Base-by-base conservation (phyloP, 2,113 vertebrate genomes). In the Erinaceus europaeus region DNA sequence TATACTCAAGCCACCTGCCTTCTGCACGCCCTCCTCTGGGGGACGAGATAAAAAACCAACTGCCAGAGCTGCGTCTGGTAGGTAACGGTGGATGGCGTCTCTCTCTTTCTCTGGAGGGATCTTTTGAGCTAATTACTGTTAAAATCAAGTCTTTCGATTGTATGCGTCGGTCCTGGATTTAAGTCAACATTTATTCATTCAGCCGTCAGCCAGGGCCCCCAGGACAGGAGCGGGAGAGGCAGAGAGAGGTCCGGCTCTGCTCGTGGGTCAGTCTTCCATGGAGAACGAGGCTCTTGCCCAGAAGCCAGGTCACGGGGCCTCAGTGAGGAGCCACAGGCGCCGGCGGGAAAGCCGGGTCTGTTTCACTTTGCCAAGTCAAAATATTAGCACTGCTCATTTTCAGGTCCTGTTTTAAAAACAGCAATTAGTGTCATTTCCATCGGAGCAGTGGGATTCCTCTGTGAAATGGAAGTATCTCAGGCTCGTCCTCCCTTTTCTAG, bases 71-170 rank as follows among this genome's bases (percentile, higher is more conserved):
- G 89, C 96, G 96, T 97, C 96, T 97, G 97, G 93, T 95, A 92
- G 1, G 3, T 94, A 94, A 84, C 75, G 93, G 88, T 94, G 94
- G 96, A 93, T 96, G 96, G n/a, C 88, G 71, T 94, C 97, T 97
- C 97, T 96, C 96, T 96, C 96, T 94, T 97, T n/a, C n/a, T n/a
- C n/a, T 84, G 90, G 94, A 98, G 96, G 97, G 97, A 96, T 96
- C 97, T 96, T 94, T 97, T 97, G 95, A 95, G 93, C 94, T 97
- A 97, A 97, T 98, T 97, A 97, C 97, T 97, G 94, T 97, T 95
- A 96, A 97, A 97, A 96, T 97, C 94, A 91, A 90, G 95, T 96
- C 95, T 94, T 95, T 68, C 84, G 94, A 96, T 93, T 93, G 81
- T 86, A 89, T 88, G 84, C 92, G 93, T 77, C 77, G 42, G 55